These are phyloP conservation scores for Diploscapter pachys DNA, from an alignment of 1,140 invertebrate genomes.

Conservation along the genomic window DNA sequence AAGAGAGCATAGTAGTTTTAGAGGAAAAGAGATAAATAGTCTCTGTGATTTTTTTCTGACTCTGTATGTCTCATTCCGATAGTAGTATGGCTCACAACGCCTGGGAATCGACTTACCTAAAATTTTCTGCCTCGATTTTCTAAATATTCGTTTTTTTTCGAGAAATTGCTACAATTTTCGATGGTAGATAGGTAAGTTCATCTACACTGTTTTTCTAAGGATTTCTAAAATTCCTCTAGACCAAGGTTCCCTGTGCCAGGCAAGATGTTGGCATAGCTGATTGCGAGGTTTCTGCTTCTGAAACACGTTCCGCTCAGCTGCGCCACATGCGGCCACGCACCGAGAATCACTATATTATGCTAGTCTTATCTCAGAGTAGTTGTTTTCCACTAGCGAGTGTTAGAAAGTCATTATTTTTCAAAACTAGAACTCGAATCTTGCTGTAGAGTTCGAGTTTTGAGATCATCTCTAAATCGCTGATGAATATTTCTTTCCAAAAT, in stretches of 20 bases:
- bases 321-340: constrained; percentile 34
- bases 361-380: not conserved
- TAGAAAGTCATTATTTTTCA: not conserved
- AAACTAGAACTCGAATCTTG: not conserved
- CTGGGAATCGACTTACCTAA: no score
- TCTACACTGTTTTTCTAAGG: no score
- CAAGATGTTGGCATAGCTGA: constrained; percentile 43
- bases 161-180: no score
- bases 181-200: no score
- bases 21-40: no score
- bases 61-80: no score
- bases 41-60: no score
- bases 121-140: no score
- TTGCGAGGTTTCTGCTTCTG: not conserved
- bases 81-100: no score
- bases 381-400: not conserved
- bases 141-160: no score
- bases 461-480: not conserved
- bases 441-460: not conserved
- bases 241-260: constrained; percentile 5
- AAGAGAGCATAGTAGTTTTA: no score
- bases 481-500: not conserved
- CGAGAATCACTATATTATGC: not conserved
- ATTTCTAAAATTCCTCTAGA: no score
- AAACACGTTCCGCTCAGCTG: constrained; percentile 15